phyloP scores from a whole-genome alignment of 2,113 vertebrate species.

The Dicrurus megarhynchus region DNA sequence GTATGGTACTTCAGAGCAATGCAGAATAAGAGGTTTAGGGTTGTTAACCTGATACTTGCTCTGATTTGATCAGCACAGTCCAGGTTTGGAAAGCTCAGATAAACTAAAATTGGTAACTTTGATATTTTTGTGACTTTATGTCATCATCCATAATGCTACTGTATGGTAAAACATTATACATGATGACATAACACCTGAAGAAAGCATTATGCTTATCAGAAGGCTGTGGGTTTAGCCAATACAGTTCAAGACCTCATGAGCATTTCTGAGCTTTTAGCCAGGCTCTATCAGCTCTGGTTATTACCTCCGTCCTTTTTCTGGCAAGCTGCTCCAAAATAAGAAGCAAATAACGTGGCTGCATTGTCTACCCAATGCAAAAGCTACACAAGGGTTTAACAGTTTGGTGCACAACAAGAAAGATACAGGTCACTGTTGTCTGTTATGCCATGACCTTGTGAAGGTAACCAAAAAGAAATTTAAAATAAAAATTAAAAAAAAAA shows the following conservation, averaged over 20 bases:
- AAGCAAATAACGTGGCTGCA: not conserved
- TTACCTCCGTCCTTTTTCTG: not conserved
- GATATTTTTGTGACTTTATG: slow-evolving; percentile 58
- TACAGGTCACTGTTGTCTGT: not conserved
- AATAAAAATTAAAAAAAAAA: not conserved
- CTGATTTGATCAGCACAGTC: slow-evolving; percentile 10
- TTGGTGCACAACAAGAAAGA: not conserved
- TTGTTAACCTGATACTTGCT: slow-evolving; percentile 8
- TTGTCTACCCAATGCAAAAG: not conserved
- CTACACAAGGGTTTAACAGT: not conserved
- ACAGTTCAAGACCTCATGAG: slow-evolving; percentile 39
- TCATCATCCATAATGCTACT: slow-evolving; percentile 42
- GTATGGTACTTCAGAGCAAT: not conserved
- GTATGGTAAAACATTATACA: slow-evolving; percentile 20
- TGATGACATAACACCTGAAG: slow-evolving; percentile 53
- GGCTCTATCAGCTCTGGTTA: slow-evolving; percentile 41
- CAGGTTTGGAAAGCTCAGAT: slow-evolving; percentile 34
- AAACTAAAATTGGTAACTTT: slow-evolving; percentile 20
- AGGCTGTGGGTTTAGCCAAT: slow-evolving; percentile 10
- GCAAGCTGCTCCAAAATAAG: slow-evolving; percentile 10
- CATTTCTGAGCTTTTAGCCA: slow-evolving; percentile 25
- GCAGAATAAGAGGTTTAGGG: not conserved
- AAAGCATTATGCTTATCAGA: slow-evolving; percentile 58
- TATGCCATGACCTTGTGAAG: not conserved
- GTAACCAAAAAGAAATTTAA: not conserved